phyloP scores from a whole-genome alignment of 2,888 invertebrate genomes.

The Mesoligia furuncula region DNA sequence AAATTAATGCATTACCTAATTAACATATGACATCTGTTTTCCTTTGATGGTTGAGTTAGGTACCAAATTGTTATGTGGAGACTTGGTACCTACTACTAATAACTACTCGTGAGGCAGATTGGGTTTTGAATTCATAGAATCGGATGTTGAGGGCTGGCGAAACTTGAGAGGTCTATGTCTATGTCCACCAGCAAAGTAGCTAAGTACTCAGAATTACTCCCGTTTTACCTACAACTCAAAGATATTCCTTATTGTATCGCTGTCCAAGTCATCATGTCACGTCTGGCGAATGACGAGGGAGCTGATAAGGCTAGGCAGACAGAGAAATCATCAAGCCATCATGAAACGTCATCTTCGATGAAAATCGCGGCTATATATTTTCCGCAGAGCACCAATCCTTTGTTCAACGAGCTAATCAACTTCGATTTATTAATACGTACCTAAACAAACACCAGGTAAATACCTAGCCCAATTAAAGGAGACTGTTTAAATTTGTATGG shows the following conservation, averaged over 20 bases:
- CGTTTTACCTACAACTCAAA: not conserved
- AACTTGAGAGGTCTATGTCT: not conserved
- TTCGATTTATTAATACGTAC: not conserved
- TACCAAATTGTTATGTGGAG: not conserved
- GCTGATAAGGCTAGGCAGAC: not conserved
- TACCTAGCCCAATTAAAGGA: slow-evolving; percentile 1
- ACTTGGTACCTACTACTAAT: not conserved
- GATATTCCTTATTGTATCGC: not conserved
- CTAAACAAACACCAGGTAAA: not conserved
- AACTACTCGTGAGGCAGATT: not conserved
- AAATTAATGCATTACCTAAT: slow-evolving; percentile 32
- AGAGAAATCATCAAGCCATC: not conserved
- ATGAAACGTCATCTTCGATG: not conserved
- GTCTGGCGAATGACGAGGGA: too few relatives aligned
- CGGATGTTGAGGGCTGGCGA: not conserved
- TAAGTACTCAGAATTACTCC: not conserved
- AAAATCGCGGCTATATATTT: not conserved
- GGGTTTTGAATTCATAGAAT: not conserved
- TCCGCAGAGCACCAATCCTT: not conserved
- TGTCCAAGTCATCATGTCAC: not conserved
- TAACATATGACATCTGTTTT: slow-evolving; percentile 1
- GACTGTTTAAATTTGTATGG: too few relatives aligned
- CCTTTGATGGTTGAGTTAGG: not conserved
- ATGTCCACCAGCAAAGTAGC: not conserved
- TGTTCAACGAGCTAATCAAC: not conserved